Evolutionary conservation across 1,140 invertebrate species (phyloP), one percentile per base, ranked within the genome.

Genomic region (Dryas iulia): DNA sequence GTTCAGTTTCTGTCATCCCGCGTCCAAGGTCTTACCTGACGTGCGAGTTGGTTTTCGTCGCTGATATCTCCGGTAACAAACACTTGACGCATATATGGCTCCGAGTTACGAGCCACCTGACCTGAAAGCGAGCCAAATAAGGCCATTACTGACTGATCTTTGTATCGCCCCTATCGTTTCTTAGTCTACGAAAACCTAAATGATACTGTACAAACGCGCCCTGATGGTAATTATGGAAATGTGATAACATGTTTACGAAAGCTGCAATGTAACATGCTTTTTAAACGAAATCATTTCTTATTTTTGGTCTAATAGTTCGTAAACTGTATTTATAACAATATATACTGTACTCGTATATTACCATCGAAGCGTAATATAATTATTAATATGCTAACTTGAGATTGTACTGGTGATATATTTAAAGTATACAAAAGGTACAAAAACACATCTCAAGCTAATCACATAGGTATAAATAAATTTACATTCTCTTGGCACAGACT

Each of bases 51-150:
- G 47, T 93, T 89, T 72, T 94, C 94, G 80, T 95, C 94, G 65
- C 94, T 93, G 72, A 92, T 87, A 82, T 95, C 93, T 24, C 94
- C 94, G 67, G 94, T 95, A 54, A 98, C 94, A 87, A 98, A 98
- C 58, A 98, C 97, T 94, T 99, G 98, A 78, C 97, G 94, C 93
- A 99, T 98, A 79, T 97, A 95, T 10, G 99, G 99, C 92, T 99
- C 99, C 76, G 96, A 97, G 87, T 97, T 97, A 80, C 95, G 94
- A 30, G 98, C 98, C 75, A 99, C 97, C 72, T 95, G 94, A 66
- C 92, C 92, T 92, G 90, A 84, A 92, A 92, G 81, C 77, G 84
- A 91, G 79, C 79, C 81, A 88, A 88, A 88, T 84, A 54, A 71
- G 72, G 74, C 77, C 68, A 75, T 89, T 88, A 88, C 75, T 78